These are phyloP conservation scores for Lasioglossum marginatum DNA, from an alignment of 2,888 invertebrate genomes.

Conservation along the genomic window DNA sequence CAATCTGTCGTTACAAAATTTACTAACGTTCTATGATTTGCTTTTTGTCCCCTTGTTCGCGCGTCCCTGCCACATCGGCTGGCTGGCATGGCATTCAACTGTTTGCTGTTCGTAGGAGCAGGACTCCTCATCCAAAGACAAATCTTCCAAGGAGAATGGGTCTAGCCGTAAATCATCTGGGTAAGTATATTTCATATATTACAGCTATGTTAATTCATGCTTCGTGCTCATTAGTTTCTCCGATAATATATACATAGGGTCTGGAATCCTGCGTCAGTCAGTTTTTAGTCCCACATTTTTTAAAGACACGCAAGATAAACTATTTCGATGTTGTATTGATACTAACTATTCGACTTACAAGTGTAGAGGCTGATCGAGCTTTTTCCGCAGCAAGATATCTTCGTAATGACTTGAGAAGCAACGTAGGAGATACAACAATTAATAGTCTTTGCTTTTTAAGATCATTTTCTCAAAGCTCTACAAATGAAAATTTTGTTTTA, in stretches of 20 bases:
- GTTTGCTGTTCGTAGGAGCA: slow-evolving; percentile 84
- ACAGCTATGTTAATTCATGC: background rate
- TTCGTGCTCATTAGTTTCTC: slow-evolving; percentile 19
- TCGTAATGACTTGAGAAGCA: no score
- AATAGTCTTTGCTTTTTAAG: no score
- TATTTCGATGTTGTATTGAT: no score
- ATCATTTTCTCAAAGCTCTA: no score
- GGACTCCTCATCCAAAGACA: slow-evolving; percentile 82
- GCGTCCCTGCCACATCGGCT: slow-evolving; percentile 83
- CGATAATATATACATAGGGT: background rate
- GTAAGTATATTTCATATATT: slow-evolving; percentile 82
- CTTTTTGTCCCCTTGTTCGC: slow-evolving; percentile 84
- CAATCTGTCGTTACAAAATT: slow-evolving; percentile 70
- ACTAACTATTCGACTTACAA: no score
- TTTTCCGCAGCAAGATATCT: no score
- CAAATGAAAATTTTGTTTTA: no score
- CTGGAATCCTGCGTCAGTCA: no score
- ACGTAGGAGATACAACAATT: no score
- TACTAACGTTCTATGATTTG: slow-evolving; percentile 82
- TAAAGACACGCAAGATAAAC: no score
- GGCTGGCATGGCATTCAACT: slow-evolving; percentile 84
- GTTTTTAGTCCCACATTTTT: no score
- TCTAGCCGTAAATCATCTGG: slow-evolving; percentile 86
- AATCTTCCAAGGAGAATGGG: slow-evolving; percentile 87
- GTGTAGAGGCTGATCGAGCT: no score